Percentiles rank a stretch among this genome's conserved stretches.
phyloP scores from a whole-genome alignment of 2,113 vertebrate genomes.

The Muntiacus muntjak region DNA sequence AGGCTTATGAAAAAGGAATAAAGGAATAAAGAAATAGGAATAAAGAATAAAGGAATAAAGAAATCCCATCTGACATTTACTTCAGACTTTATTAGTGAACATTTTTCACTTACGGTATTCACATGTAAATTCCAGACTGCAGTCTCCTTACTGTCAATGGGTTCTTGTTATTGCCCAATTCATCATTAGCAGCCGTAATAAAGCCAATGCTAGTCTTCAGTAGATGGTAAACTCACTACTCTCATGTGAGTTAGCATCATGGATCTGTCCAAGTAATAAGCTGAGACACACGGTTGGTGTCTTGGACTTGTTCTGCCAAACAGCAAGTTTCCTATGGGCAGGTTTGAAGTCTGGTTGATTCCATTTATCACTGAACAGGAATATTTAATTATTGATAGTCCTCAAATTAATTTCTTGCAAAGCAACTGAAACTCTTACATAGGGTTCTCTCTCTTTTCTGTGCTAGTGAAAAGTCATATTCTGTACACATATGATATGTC shows the following conservation, averaged over 20 bases:
- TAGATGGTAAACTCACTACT: constrained; percentile 13
- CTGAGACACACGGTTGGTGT: neutral
- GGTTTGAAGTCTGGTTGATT: neutral
- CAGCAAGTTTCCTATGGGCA: neutral
- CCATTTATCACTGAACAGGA: neutral
- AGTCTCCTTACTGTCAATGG: neutral
- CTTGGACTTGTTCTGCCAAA: constrained; percentile 7
- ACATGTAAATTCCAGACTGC: constrained; percentile 31
- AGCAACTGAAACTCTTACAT: neutral
- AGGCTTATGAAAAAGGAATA: constrained; percentile 22
- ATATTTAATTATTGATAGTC: neutral
- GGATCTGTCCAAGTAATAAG: neutral
- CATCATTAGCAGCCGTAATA: constrained; percentile 35
- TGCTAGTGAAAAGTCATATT: neutral
- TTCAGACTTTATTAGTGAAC: constrained; percentile 45
- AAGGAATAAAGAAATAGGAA: constrained; percentile 52
- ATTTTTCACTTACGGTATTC: constrained; percentile 35
- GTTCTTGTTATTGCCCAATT: constrained; percentile 51
- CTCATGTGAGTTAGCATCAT: neutral
- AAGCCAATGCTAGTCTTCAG: neutral
- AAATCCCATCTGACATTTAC: constrained; percentile 43
- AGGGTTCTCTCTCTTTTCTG: neutral
- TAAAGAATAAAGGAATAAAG: constrained; percentile 51
- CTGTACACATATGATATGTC: neutral
- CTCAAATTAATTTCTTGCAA: neutral